Conservation (phyloP, 1,140 invertebrate genomes). For the Cryptotermes secundus region DNA sequence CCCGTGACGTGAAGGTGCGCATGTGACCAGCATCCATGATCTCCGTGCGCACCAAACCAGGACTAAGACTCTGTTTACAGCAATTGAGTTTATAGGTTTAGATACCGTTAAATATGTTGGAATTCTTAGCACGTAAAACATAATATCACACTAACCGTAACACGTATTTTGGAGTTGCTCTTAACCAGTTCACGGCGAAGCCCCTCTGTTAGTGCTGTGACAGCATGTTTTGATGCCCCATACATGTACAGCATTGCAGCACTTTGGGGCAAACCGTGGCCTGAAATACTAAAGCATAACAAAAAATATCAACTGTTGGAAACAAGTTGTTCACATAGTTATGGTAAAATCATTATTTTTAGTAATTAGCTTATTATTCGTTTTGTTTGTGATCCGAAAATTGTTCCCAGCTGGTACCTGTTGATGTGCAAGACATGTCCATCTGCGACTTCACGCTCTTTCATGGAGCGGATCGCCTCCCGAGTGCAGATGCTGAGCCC, state of each 20-base stretch:
- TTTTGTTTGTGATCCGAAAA: not conserved
- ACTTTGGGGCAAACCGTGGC: not conserved
- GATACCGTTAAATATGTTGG: too few species aligned
- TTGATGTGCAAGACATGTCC: slow-evolving; percentile 69
- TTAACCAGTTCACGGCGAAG: slow-evolving; percentile 47
- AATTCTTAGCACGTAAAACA: too few species aligned
- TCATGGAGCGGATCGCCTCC: slow-evolving; percentile 60
- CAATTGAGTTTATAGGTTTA: not conserved
- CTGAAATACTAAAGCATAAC: not conserved
- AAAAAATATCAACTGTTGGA: not conserved
- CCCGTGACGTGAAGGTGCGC: not conserved
- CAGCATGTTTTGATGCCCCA: slow-evolving; percentile 49
- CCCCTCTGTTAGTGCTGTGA: slow-evolving; percentile 48
- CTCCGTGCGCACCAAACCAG: not conserved
- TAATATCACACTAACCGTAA: slow-evolving; percentile 24
- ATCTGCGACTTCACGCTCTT: slow-evolving; percentile 55
- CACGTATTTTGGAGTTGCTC: slow-evolving; percentile 22
- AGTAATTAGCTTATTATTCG: too few species aligned
- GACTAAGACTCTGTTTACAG: not conserved
- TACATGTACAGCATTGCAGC: slow-evolving; percentile 39
- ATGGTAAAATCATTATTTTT: too few species aligned
- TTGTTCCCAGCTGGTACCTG: too few species aligned
- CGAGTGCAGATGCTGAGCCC: slow-evolving; percentile 56
- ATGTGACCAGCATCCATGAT: not conserved
- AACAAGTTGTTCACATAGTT: not conserved